Evolutionary conservation across 2,113 vertebrate species (phyloP), one percentile per base, ranked within the genome.

Genomic region (Takifugu flavidus): DNA sequence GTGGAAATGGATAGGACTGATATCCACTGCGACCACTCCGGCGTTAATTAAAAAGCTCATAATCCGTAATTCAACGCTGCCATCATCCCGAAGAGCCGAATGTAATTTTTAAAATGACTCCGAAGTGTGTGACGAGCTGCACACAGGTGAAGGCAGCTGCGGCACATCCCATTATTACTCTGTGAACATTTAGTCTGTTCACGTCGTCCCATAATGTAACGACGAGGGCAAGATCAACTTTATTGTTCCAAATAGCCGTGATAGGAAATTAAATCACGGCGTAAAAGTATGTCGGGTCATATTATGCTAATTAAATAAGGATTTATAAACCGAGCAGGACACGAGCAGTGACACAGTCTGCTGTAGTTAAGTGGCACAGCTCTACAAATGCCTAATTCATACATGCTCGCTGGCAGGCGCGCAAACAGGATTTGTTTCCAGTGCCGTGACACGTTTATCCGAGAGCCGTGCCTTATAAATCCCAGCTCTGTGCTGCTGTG

Each of bases 361-460:
- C 74, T 64, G 53, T 51, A 49, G 14, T 26, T 56, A 50, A 65
- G 59, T 75, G 58, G 70, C 59, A 47, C 68, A 34, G 20, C 20
- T 20, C 20, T 20, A 83, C 77, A 79, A 79, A 80, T 80, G 82
- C 83, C 72, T 52, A 56, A 79, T 62, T 76, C 72, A 76, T 74
- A 67, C 69, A 60, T 64, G 29, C 65, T 27, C 28, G 29, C 51
- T 25, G 67, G 75, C 64, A 58, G 63, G n/a, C 59, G 54, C 65
- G 28, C 56, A 59, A 71, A 62, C 53, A 42, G 14, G 67, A 79
- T 86, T 76, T 81, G 60, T 89, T 87, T 89, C 86, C 85, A 85
- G 80, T 70, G 60, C 71, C 77, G 65, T 76, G 58, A 63, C 59
- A 15, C 89, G 87, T 91, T 91, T 87, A 89, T 87, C 75, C 86